Evolutionary conservation across 2,888 invertebrate genomes (phyloP), one percentile per base, ranked within the genome.

Genomic region (Agapostemon virescens): DNA sequence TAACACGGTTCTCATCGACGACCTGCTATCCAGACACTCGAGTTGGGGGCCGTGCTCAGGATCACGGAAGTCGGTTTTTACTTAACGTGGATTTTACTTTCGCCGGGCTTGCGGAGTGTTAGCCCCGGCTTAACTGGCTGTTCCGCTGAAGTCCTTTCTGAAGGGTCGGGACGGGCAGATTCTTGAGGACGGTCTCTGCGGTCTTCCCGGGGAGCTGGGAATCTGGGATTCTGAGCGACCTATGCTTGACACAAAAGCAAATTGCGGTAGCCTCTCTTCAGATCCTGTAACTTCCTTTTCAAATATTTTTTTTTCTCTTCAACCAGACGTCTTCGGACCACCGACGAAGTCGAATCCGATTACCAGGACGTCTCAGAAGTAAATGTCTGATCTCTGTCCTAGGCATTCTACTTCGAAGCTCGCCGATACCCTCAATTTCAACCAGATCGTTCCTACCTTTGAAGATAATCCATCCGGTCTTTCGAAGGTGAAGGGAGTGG

Each of bases 1-100:
- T 61, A 33, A 61, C 61, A 61, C 20, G 11, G 9, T 61, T 9
- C 61, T 61, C 61, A 61, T 61, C 61, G 61, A 61, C 61, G 20
- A 61, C 20, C 15, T 26, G 26, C 55, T 26, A 52, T 6, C 30
- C 30, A 58, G 58, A 58, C 26, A 30, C 15, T 6, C 30, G 30
- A 30, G 58, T 17, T 7, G 23, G 42, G 45, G 30, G 0, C 45
- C 61, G 61, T 33, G 30, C 45, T 30, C 20, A 45, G 45, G 42
- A 68, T 68, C 45, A 33, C 68, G 17, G 66, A 49, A 61, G 33
- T 49, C 33, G 33, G 33, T 68, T 68, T 68, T 68, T 49, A 49
- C 49, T 68, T 30, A 42, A 42, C 30, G 42, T 36, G 68, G 49
- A 49, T 68, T 68, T 49, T 45, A 49, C 33, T 68, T 68, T 49